Base-by-base conservation (phyloP, 2,888 invertebrate species). In the Trissolcus brochymenae region DNA sequence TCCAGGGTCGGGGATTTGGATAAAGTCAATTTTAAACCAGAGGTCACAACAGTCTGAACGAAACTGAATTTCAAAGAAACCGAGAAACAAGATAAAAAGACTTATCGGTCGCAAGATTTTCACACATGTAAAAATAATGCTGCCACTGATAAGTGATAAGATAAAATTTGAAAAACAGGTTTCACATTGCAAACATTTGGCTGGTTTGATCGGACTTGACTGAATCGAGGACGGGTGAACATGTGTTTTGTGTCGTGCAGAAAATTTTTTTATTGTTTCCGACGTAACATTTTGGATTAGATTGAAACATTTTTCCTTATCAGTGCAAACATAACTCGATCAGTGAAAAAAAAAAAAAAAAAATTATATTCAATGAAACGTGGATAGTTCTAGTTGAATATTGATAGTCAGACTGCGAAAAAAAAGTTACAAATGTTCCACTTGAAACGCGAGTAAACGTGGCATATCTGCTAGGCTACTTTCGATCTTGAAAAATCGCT, bases 81-180 rank as follows among this genome's bases (percentile, higher is more conserved):
- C 19, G 50, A 35, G n/a, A 6, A 53, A 55, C 3, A 50, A 50
- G 16, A 55, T 40, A 61, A 65, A 41, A 73, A 55, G 21, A 53
- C 65, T 78, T 78, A 79, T 80, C 80, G 76, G 59, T 49, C 76
- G 76, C 71, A 67, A 76, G 78, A 70, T 78, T 78, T 65, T 70
- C 54, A 78, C 74, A 70, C 41, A 60, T 62, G 41, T 62, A 70
- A 79, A 78, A 76, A 76, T 64, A 51, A 64, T 67, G 72, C 72
- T 72, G 57, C 50, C 41, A 43, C 55, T 65, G 82, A 81, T 80
- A 80, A 78, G 66, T 72, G 84, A 84, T 85, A 84, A 84, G 85
- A 86, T 86, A 86, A 84, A 71, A 66, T 62, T 56, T 72, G 61
- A 70, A 72, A 75, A 79, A 77, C 75, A 77, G 75, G 62, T 77